Conservation (phyloP, 2,888 invertebrate species). For the Lepas anatifera region DNA sequence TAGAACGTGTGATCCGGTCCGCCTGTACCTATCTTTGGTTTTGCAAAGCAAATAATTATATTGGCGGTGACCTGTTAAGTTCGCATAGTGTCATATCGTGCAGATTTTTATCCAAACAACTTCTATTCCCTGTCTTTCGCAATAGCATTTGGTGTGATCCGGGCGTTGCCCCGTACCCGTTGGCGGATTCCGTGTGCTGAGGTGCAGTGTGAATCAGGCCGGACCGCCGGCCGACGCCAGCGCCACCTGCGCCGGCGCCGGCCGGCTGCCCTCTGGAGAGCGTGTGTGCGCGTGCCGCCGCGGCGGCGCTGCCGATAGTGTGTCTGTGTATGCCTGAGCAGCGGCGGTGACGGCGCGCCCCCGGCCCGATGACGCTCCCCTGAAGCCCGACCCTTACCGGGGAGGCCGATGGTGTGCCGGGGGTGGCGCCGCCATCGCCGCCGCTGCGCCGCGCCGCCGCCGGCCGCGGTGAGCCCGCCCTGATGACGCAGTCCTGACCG, state of each 20-base stretch:
- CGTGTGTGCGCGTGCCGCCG: no score
- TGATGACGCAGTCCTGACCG: constrained; percentile 1
- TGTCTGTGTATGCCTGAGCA: no score
- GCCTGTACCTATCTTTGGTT: not conserved
- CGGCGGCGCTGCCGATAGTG: no score
- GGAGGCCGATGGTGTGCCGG: constrained; percentile 3
- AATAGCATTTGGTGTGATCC: no score
- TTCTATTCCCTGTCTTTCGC: no score
- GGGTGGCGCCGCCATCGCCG: not conserved
- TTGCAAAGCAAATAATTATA: not conserved
- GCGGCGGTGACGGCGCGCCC: not conserved
- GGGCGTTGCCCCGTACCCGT: no score
- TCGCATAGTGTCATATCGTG: not conserved
- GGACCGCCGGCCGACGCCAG: no score
- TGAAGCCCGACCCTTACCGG: constrained; percentile 11
- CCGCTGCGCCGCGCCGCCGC: not conserved
- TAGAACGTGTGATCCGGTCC: not conserved
- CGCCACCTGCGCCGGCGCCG: no score
- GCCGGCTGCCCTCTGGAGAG: no score
- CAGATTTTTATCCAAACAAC: no score
- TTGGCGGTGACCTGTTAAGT: not conserved
- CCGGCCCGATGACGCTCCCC: not conserved
- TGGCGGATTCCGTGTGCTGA: no score
- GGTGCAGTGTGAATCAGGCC: no score
- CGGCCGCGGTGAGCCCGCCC: not conserved